phyloP scores from a whole-genome alignment of 2,113 vertebrate species.

The Lutjanus erythropterus region DNA sequence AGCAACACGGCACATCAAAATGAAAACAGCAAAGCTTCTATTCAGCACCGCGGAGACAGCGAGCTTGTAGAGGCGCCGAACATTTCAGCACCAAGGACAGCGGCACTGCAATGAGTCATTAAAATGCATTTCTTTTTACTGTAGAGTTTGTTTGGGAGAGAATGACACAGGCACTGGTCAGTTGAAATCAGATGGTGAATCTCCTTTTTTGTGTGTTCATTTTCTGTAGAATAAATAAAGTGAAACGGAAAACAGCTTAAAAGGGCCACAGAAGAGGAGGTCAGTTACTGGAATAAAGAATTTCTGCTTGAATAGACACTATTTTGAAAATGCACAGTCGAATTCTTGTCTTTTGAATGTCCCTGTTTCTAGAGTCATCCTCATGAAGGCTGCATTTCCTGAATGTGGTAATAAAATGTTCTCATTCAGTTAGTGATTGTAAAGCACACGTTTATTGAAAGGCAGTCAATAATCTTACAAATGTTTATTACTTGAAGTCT shows the following conservation, averaged over 20 bases:
- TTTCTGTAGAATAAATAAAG: too few relatives aligned
- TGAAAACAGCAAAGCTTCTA: slow-evolving; percentile 37
- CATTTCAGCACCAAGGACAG: slow-evolving; percentile 55
- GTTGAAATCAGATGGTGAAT: not conserved
- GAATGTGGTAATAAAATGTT: too few relatives aligned
- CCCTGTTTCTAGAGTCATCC: not conserved
- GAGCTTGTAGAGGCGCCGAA: not conserved
- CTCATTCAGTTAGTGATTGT: too few relatives aligned
- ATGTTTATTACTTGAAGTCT: too few relatives aligned
- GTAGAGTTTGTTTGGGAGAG: not conserved
- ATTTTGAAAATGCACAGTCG: not conserved
- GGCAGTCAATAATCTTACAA: too few relatives aligned
- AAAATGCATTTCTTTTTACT: not conserved
- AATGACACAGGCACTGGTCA: not conserved
- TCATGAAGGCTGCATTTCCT: not conserved
- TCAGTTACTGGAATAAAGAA: not conserved
- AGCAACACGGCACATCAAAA: slow-evolving; percentile 27
- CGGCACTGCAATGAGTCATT: not conserved
- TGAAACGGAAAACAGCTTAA: too few relatives aligned
- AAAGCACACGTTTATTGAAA: too few relatives aligned
- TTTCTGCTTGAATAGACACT: not conserved
- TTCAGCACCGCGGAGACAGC: slow-evolving; percentile 20
- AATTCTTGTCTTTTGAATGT: not conserved
- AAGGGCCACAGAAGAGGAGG: not conserved
- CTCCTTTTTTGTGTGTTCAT: too few relatives aligned